Base-by-base conservation (phyloP, 2,888 invertebrate genomes). In the Dryadula phaetusa region DNA sequence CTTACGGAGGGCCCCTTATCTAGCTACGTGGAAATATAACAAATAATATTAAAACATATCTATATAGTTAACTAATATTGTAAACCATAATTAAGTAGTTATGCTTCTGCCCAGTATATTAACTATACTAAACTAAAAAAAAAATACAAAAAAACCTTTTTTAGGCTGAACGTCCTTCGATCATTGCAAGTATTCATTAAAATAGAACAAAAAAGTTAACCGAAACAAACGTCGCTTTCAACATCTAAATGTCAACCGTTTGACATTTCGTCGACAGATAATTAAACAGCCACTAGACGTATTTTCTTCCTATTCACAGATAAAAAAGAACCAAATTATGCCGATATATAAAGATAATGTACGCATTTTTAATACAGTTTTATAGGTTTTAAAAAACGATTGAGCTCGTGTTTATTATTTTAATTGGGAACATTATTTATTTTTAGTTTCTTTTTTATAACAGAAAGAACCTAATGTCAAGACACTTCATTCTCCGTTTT, bases 351-450 rank as follows among this genome's bases (percentile, higher is more conserved):
- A 47, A 7, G 14, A 47, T 22, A 49, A 49, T 49, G n/a, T 49
- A 49, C 25, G 14, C 25, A 49, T n/a, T 25, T 49, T 49, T 49
- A 25, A 49, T 49, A 49, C 8, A 25, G 25, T 49, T 49, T 49
- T 49, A 49, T 49, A 49, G 49, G 49, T 49, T 3, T 49, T 49
- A 49, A 49, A 49, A 25, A 49, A 49, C 49, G 49, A 49, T 49
- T 12, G 22, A 22, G 22, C 22, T 22, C 4, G 12, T 47, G 47
- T 49, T 22, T 49, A 25, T 25, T 25, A n/a, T 7, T 14, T 25
- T 25, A 49, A 25, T 25, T 22, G 8, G 12, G 20, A 8, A 46
- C 12, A 12, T 2, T 0, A 2, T 6, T 44, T 46, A 7, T 46
- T 20, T n/a, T n/a, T n/a, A n/a, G n/a, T n/a, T n/a, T n/a, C n/a